phyloP scores from a whole-genome alignment of 2,113 vertebrate species.

The Willisornis vidua region DNA sequence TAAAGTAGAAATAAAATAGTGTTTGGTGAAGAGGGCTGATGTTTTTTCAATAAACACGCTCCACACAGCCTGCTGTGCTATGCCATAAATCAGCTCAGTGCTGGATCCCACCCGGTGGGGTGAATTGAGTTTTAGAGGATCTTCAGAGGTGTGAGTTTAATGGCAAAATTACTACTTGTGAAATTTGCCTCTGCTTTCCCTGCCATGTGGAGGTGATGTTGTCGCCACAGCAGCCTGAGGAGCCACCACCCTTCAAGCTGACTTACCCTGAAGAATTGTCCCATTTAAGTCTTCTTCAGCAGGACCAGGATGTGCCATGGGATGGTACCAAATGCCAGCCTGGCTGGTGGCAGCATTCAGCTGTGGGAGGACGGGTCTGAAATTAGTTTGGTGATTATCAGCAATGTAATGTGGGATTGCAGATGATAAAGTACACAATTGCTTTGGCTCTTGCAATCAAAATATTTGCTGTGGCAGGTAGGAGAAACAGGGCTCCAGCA shows the following conservation, averaged over 20 bases:
- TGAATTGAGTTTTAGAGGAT: background rate
- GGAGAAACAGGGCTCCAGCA: background rate
- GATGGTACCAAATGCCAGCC: background rate
- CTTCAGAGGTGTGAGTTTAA: background rate
- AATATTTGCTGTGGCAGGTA: background rate
- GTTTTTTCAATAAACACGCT: background rate
- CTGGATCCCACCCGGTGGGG: accelerated
- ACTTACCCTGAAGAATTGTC: background rate
- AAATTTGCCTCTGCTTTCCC: background rate
- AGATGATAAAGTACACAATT: background rate
- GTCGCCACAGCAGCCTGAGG: accelerated
- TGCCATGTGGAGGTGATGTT: accelerated
- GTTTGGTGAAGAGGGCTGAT: background rate
- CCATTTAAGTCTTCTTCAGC: background rate
- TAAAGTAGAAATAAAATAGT: background rate
- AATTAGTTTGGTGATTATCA: background rate
- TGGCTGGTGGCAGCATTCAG: background rate
- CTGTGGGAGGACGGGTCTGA: background rate
- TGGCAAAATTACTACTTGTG: background rate
- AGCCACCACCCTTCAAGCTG: accelerated
- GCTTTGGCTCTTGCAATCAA: background rate
- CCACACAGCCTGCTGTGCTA: accelerated
- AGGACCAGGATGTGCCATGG: background rate
- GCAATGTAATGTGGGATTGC: background rate
- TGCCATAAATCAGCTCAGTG: background rate